Evolutionary conservation across 2,888 invertebrate genomes (phyloP).

Genomic region (Plagiodera versicolora): DNA sequence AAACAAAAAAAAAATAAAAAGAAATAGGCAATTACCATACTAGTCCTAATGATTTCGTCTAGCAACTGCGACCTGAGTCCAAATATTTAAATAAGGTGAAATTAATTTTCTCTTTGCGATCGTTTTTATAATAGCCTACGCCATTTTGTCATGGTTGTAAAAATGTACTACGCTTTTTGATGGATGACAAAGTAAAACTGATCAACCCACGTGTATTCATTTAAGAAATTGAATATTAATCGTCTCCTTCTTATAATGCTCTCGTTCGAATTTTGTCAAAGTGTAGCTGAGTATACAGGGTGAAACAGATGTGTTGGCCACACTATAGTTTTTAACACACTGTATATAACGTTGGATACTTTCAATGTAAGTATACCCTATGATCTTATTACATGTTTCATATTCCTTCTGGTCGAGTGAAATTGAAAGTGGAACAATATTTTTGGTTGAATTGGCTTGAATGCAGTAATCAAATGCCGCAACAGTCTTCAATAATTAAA

Average conservation of each 20-base stretch:
- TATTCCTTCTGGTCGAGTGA: not conserved
- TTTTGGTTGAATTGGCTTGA: constrained; percentile 4
- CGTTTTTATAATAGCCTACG: not conserved
- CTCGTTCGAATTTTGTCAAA: too few species aligned
- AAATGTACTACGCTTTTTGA: not conserved
- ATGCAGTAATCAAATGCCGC: not conserved
- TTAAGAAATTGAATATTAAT: too few species aligned
- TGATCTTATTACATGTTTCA: not conserved
- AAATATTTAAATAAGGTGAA: not conserved
- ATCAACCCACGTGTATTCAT: constrained; percentile 5
- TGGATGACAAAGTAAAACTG: constrained; percentile 4
- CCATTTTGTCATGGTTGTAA: constrained; percentile 3
- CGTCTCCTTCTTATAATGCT: too few species aligned
- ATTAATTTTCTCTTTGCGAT: constrained; percentile 10
- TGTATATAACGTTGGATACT: not conserved
- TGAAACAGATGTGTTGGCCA: too few species aligned
- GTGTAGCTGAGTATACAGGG: too few species aligned
- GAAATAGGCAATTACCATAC: too few species aligned
- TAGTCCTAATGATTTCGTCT: too few species aligned
- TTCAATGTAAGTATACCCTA: not conserved
- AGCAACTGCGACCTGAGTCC: not conserved
- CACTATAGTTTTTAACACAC: too few species aligned
- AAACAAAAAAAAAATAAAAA: too few species aligned
- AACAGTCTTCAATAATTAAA: not conserved
- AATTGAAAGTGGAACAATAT: constrained; percentile 10